Evolutionary conservation across 2,797 vertebrate species (phyloP), one percentile per base, ranked within the genome.

Genomic region (Scarus forsteni): DNA sequence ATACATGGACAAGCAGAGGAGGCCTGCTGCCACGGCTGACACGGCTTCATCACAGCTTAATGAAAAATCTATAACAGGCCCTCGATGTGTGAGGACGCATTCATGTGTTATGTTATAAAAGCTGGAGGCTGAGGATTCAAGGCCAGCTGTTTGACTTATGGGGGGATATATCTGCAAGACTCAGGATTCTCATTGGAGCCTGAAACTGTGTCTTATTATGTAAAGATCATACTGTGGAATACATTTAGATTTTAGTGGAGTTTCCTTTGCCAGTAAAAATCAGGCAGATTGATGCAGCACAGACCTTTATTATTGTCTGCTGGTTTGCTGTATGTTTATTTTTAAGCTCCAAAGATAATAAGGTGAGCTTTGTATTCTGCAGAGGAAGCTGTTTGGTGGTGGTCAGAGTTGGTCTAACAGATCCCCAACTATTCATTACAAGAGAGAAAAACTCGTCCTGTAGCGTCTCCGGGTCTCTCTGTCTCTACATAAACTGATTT

Each of bases 31-130:
- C 10, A 12, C 34, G 67, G 79, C 10, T 62, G 72, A 77, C 62
- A 73, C 5, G 80, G 68, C 68, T 79, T 84, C 52, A 70, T 80
- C 66, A 38, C 27, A 0, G 60, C 68, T 15, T 77, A 67, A 88
- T 81, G 69, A 64, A 69, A 79, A 74, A 84, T 81, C 86, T 43
- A 56, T 82, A 77, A 79, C 9, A 3, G 57, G 8, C 13, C 6
- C 27, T 3, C 12, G 58, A 48, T 8, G 78, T 75, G 83, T 85
- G 85, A 79, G 48, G 73, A 65, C 13, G 83, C 84, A 89, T 90
- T 71, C 61, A 73, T 56, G 73, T 45, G n/a, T 70, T 35, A 49
- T 36, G 74, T 90, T 85, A 88, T 0, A 18, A 51, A 5, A 27
- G 52, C 63, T 36, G 0, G 53, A 61, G 48, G 51, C 27, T 3